These are phyloP conservation scores for Cybosia mesomella DNA, from an alignment of 2,888 invertebrate species.

Conservation along the genomic window DNA sequence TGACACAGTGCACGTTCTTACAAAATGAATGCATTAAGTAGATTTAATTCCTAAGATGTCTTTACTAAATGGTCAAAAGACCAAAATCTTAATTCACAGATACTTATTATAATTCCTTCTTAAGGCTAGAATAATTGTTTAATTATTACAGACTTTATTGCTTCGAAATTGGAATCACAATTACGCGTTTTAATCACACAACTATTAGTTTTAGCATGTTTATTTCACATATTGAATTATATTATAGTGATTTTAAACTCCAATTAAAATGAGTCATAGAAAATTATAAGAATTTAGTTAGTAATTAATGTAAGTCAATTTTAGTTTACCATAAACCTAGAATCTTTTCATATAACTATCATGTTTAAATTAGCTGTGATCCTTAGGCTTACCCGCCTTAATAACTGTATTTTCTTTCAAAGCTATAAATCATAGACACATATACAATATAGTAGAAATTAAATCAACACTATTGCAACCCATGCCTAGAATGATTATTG, in stretches of 20 bases:
- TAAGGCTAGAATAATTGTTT: conserved; percentile 29
- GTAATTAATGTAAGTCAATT: neutral
- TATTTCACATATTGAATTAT: neutral
- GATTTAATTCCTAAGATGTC: neutral
- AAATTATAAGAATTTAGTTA: neutral
- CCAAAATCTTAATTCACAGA: conserved; percentile 7
- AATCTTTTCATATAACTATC: neutral
- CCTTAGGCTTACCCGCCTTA: neutral
- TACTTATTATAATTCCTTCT: neutral
- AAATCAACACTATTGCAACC: neutral
- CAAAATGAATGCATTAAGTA: conserved; percentile 1
- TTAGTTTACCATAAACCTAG: neutral
- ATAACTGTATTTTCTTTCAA: neutral
- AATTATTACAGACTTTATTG: conserved; percentile 35
- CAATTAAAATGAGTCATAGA: neutral
- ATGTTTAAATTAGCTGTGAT: neutral
- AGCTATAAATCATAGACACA: neutral
- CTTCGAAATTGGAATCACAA: conserved; percentile 29
- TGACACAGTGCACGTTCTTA: neutral
- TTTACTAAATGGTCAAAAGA: conserved; percentile 8
- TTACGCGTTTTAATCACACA: conserved; percentile 11
- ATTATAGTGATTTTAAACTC: neutral
- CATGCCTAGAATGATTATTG: neutral
- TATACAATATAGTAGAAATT: neutral
- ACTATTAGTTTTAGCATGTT: neutral